phyloP scores from a whole-genome alignment of 2,888 invertebrate genomes.

The Hetaerina titia region DNA sequence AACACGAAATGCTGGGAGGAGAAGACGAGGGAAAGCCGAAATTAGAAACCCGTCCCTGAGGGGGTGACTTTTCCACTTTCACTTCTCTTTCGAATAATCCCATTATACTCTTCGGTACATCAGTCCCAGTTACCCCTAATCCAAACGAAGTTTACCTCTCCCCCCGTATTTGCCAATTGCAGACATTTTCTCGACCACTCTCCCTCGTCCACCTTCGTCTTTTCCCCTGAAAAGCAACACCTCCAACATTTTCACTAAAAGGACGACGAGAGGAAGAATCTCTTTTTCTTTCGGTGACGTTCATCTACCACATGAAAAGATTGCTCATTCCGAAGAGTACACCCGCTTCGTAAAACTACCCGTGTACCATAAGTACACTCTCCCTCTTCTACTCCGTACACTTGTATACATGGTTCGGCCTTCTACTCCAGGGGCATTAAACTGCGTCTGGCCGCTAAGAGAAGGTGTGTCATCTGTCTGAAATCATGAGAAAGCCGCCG shows the following conservation, averaged over 20 bases:
- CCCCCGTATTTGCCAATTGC: neutral
- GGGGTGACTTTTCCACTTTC: neutral
- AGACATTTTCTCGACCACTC: neutral
- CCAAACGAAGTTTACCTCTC: neutral
- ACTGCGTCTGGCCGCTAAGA: no score
- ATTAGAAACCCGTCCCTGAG: neutral
- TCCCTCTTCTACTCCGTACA: neutral
- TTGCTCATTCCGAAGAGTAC: neutral
- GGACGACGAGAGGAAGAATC: neutral
- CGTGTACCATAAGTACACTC: neutral
- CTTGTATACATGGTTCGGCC: neutral
- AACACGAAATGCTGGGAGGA: neutral
- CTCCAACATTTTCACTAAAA: neutral
- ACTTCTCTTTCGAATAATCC: neutral
- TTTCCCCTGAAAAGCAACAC: neutral
- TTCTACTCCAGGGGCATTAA: no score
- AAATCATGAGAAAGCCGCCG: no score
- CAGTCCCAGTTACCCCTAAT: constrained; percentile 3
- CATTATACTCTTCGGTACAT: neutral
- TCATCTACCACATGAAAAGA: neutral
- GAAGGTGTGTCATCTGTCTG: no score
- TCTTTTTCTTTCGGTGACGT: neutral
- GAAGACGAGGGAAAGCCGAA: neutral
- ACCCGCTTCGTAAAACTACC: neutral
- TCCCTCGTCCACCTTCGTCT: neutral